Evolutionary conservation across 2,797 vertebrate genomes (phyloP).

Genomic region (Cyprinella venusta): DNA sequence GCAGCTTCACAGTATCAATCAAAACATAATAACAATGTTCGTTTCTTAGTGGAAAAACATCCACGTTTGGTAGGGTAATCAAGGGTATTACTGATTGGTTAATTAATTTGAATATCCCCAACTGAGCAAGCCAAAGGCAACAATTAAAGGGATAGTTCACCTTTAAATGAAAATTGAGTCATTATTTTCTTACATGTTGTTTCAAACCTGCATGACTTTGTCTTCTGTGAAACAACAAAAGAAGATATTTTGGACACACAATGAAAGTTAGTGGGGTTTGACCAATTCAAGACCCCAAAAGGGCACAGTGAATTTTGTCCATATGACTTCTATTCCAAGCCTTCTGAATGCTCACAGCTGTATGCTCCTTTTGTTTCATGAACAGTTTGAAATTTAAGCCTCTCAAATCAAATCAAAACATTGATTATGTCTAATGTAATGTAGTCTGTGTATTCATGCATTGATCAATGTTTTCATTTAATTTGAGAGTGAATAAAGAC

Average conservation of each 20-base stretch:
- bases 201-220: neutral
- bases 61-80: too few species aligned
- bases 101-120: too few species aligned
- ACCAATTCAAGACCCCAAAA: neutral
- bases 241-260: neutral
- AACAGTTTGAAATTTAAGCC: neutral
- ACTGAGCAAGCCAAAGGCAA: too few species aligned
- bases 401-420: conserved; percentile 15
- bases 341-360: neutral
- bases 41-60: too few species aligned
- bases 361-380: neutral
- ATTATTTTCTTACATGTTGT: neutral
- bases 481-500: neutral
- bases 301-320: neutral
- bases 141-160: neutral
- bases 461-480: conserved; percentile 16
- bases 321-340: neutral
- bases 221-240: neutral
- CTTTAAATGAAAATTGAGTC: neutral
- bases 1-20: too few species aligned
- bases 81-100: too few species aligned
- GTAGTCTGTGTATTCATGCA: neutral
- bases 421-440: conserved; percentile 6
- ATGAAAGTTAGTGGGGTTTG: neutral
- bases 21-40: too few species aligned